Evolutionary conservation across 1,140 invertebrate species (phyloP).

Genomic region (Panulirus ornatus): DNA sequence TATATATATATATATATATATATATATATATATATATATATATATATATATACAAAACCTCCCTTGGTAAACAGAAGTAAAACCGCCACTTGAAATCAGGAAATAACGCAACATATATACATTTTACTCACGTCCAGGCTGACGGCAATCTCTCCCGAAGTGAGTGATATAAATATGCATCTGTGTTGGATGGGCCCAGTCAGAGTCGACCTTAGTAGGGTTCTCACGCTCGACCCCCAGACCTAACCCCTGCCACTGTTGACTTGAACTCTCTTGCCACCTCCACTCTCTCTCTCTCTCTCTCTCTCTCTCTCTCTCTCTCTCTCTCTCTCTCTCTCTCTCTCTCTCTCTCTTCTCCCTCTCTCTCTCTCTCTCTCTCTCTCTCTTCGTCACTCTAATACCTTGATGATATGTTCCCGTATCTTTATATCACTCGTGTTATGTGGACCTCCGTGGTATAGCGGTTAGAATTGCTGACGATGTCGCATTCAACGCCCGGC

Average conservation of each 20-base stretch:
- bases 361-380: not conserved
- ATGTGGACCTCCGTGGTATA: too few species aligned
- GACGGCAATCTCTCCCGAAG: not conserved
- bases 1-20: constrained; percentile 5
- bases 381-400: not conserved
- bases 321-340: not conserved
- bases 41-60: constrained; percentile 19
- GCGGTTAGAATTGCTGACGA: too few species aligned
- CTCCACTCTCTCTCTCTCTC: not conserved
- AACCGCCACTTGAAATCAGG: too few species aligned
- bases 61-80: not conserved
- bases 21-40: constrained; percentile 17
- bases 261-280: not conserved
- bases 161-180: not conserved
- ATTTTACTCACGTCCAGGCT: too few species aligned
- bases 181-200: not conserved
- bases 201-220: not conserved
- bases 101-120: too few species aligned
- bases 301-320: not conserved
- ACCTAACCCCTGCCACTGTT: not conserved
- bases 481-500: too few species aligned
- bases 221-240: not conserved
- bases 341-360: not conserved
- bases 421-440: not conserved
- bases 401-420: not conserved